Base-by-base conservation (phyloP, 2,888 invertebrate genomes). In the Patella pellucida region DNA sequence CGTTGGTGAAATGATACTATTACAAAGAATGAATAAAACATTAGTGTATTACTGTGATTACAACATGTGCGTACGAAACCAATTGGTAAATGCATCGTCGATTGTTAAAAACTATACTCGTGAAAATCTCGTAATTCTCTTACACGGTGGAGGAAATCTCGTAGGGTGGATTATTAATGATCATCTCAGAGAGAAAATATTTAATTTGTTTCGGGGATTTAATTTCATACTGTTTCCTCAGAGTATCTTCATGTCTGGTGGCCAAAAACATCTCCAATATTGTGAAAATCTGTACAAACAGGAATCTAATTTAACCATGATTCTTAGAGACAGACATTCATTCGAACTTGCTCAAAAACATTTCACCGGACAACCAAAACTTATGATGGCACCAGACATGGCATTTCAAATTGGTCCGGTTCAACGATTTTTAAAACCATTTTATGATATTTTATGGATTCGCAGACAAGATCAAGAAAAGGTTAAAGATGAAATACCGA, bases 121-220 rank as follows among this genome's bases (percentile, higher is more conserved):
- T 12, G 4, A 72, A 14, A 70, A 77, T 19, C 52, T 83, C 7
- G 78, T 81, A 9, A 79, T 82, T 23, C 54, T 83, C 11, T 76
- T 80, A 52, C 80, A 82, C 50, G 83, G 83, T 0, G 83, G 83
- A 0, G 83, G 83, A 0, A 83, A 83, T 62, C 23, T 62, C 19
- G 14, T 62, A 12, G 62, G 62, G 11, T 62, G 62, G 62, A 23
- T 23, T 12, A 62, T 23, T 62, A 19, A 62, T 23, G 62, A 62
- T 62, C 62, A 11, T 62, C 23, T 62, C 19, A 62, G 62, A 19
- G 23, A 11, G 14, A 62, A 23, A 23, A 23, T 23, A 3, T 62
- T 62, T 62, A 62, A 62, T 12, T 1, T 12, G 19, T 62, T 62
- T 15, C 12, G 14, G 14, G 62, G 62, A 62, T 62, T 62, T 62